Conservation (phyloP, 2,797 vertebrate species). For the Tachyglossus aculeatus region DNA sequence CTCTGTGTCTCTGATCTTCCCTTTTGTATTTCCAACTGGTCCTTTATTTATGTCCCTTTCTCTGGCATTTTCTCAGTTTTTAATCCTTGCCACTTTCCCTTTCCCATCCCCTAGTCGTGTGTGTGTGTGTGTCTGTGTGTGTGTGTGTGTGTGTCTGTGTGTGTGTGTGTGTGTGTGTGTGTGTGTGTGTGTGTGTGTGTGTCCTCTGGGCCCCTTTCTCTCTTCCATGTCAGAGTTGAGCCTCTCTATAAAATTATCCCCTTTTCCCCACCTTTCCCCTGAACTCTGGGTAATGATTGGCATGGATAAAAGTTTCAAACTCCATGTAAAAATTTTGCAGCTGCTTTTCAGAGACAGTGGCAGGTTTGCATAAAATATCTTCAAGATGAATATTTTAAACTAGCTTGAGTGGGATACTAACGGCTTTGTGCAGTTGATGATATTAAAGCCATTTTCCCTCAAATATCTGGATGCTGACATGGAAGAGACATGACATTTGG, state of each 20-base stretch:
- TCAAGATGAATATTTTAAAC: conserved; percentile 38
- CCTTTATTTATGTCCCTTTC: neutral
- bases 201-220: too few relatives aligned
- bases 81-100: neutral
- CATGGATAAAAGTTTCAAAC: neutral
- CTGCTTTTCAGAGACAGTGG: neutral
- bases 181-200: too few relatives aligned
- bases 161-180: too few relatives aligned
- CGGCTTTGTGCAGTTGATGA: conserved; percentile 33
- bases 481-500: too few relatives aligned
- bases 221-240: neutral
- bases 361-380: conserved; percentile 37
- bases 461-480: conserved; percentile 31
- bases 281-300: accelerated
- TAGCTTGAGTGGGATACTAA: conserved; percentile 31
- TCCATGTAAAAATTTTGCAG: neutral
- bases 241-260: neutral
- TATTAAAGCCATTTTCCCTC: conserved; percentile 20
- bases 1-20: neutral
- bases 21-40: neutral
- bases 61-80: neutral
- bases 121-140: too few relatives aligned
- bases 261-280: neutral
- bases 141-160: too few relatives aligned
- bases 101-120: neutral